Conservation (phyloP, 1,140 invertebrate species). For the Pogonomyrmex barbatus region DNA sequence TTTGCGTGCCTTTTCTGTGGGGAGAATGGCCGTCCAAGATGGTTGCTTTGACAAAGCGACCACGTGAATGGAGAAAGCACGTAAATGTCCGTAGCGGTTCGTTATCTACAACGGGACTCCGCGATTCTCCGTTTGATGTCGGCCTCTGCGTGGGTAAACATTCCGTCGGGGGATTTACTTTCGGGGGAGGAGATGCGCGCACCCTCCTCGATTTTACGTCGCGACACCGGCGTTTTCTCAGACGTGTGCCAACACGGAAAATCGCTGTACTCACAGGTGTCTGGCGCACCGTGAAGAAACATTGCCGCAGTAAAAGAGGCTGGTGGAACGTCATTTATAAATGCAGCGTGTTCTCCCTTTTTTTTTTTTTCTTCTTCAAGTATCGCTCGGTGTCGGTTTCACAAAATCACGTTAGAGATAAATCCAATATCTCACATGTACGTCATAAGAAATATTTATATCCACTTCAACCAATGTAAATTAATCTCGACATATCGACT, state of each 20-base stretch:
- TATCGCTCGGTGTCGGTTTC: background rate
- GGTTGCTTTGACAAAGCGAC: slow-evolving; percentile 45
- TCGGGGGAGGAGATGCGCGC: slow-evolving; percentile 66
- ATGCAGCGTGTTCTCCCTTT: background rate
- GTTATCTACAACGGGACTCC: slow-evolving; percentile 72
- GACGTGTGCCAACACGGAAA: slow-evolving; percentile 43
- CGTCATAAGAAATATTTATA: background rate
- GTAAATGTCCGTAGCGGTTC: slow-evolving; percentile 68
- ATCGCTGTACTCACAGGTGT: slow-evolving; percentile 51
- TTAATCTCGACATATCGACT: no score
- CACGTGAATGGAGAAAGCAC: slow-evolving; percentile 39
- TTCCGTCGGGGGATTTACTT: slow-evolving; percentile 70
- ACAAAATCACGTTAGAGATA: background rate
- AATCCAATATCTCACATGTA: background rate
- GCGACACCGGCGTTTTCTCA: slow-evolving; percentile 67
- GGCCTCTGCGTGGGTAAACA: slow-evolving; percentile 75
- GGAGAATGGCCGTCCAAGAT: slow-evolving; percentile 20
- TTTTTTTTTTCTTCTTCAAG: background rate
- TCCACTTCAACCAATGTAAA: no score
- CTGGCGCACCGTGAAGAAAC: background rate
- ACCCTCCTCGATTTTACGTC: slow-evolving; percentile 63
- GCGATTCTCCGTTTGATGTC: slow-evolving; percentile 77
- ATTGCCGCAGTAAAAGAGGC: background rate
- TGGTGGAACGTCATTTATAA: slow-evolving; percentile 12
- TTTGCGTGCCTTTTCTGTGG: slow-evolving; percentile 36